Evolutionary conservation across 2,797 vertebrate genomes (phyloP).

Genomic region (Chloroceryle inda): DNA sequence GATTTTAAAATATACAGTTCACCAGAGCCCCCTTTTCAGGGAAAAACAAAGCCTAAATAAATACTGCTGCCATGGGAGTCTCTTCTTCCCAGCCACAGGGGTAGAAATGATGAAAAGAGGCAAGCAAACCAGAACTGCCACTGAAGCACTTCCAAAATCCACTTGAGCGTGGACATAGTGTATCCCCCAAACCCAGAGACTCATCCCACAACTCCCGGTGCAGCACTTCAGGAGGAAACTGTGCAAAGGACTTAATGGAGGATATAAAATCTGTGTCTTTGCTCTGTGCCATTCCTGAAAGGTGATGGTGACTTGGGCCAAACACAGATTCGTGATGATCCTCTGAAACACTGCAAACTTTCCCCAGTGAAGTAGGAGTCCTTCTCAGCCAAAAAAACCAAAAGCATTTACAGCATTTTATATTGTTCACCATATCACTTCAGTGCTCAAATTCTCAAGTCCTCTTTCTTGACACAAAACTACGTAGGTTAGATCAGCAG

Average conservation of each 20-base stretch:
- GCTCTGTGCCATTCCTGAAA: background rate
- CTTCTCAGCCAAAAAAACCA: background rate
- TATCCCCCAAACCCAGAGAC: background rate
- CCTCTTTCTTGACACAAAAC: background rate
- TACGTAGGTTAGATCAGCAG: background rate
- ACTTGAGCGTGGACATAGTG: fast-evolving
- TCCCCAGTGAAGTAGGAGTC: background rate
- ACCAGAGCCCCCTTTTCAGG: conserved; percentile 22
- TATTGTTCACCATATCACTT: background rate
- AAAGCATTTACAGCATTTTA: background rate
- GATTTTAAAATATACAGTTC: conserved; percentile 43
- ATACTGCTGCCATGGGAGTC: conserved; percentile 27
- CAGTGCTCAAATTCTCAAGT: background rate
- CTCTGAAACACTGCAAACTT: background rate
- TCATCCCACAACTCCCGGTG: background rate
- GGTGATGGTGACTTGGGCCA: background rate
- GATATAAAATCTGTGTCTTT: background rate
- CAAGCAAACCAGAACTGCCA: background rate
- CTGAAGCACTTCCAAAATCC: background rate
- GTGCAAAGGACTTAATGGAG: background rate
- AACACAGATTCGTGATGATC: background rate
- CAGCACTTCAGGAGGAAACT: background rate
- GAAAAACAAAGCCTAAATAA: conserved; percentile 55
- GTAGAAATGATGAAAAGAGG: background rate
- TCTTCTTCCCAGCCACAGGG: background rate